Evolutionary conservation across 2,113 vertebrate genomes (phyloP).

Genomic region (Tricholaema leucomelas): DNA sequence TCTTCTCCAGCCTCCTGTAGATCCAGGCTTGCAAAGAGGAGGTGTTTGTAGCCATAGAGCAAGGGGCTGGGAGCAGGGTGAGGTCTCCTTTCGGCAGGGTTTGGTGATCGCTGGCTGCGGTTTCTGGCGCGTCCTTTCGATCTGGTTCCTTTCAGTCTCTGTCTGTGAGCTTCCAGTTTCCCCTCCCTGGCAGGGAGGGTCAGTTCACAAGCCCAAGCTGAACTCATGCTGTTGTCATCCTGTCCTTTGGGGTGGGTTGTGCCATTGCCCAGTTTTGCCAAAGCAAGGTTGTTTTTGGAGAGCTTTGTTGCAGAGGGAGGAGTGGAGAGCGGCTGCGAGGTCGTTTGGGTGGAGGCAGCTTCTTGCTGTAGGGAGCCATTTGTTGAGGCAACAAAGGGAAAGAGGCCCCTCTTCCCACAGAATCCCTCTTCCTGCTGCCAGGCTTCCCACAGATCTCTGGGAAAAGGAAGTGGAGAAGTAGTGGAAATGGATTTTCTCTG

Average conservation of each 20-base stretch:
- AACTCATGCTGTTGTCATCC: conserved; percentile 43
- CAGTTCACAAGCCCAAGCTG: not conserved
- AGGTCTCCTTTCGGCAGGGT: not conserved
- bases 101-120: not conserved
- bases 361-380: not conserved
- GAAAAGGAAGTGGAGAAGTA: not conserved
- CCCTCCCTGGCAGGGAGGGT: conserved; percentile 31
- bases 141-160: conserved; percentile 45
- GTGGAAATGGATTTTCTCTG: not conserved
- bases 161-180: conserved; percentile 4
- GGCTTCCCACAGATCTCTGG: rapidly evolving
- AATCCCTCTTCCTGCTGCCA: not conserved
- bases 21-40: not conserved
- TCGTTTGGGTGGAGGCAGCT: not conserved
- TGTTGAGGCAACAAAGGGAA: not conserved
- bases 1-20: not conserved
- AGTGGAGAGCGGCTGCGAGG: not conserved
- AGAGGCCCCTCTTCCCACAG: not conserved
- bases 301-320: not conserved
- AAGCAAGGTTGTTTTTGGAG: conserved; percentile 58
- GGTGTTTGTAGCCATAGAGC: not conserved
- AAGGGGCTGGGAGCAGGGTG: not conserved
- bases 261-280: conserved; percentile 60
- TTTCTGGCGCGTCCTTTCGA: not conserved
- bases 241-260: conserved; percentile 40